Evolutionary conservation across 53 echinoderm and acorn worm species (phyloP).

Genomic region (Henricia sp.): DNA sequence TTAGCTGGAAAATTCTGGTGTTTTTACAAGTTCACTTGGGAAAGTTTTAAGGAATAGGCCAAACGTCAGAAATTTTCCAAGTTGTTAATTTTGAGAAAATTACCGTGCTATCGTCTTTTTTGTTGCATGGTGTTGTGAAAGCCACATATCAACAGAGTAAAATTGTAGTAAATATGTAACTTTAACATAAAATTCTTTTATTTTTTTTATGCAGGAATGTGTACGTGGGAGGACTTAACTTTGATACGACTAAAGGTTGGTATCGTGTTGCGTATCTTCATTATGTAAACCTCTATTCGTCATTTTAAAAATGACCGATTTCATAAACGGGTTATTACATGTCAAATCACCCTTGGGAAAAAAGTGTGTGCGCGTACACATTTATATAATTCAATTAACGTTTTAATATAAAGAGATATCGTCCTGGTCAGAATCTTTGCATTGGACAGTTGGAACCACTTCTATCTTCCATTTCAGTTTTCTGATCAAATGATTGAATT

Average conservation of each 20-base stretch:
- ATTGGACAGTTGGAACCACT: too few species aligned
- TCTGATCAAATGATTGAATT: too few species aligned
- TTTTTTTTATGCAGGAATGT: constrained; percentile 3
- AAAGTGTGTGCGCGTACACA: background rate
- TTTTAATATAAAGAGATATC: too few species aligned
- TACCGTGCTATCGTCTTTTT: background rate
- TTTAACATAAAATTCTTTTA: too few species aligned
- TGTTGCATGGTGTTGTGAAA: background rate
- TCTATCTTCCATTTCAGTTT: too few species aligned
- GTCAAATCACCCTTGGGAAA: background rate
- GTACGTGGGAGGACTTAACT: constrained; percentile 43
- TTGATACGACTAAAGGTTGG: constrained; percentile 43
- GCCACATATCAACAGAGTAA: background rate
- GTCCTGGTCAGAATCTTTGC: too few species aligned
- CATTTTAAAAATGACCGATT: background rate
- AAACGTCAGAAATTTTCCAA: background rate
- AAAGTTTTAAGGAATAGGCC: background rate
- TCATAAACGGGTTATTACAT: background rate
- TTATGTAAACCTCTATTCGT: background rate
- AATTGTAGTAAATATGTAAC: background rate
- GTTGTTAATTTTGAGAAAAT: background rate
- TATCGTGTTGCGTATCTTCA: background rate
- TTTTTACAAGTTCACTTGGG: background rate
- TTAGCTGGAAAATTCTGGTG: too few species aligned
- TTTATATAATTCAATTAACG: too few species aligned